Evolutionary conservation across 37 sponge, comb jelly and placozoan species (phyloP).

Genomic region (Axinella damicornis): DNA sequence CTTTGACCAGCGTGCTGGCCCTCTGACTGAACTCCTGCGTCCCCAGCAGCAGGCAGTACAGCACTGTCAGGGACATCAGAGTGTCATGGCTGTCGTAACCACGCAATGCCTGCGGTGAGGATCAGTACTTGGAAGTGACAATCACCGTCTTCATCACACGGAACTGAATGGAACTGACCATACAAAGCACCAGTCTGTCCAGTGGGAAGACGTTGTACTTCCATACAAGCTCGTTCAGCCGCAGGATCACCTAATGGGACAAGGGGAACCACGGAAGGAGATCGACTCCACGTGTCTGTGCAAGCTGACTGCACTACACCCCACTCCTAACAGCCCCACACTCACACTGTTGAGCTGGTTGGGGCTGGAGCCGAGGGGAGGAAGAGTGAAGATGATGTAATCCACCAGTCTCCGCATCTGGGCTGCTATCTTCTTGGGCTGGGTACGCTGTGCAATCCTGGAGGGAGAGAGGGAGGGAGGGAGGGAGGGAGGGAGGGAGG

Average conservation of each 20-base stretch:
- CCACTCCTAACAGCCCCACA: background rate
- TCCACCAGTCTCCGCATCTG: constrained; percentile 48
- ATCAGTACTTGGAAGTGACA: background rate
- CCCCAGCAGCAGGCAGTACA: constrained; percentile 56
- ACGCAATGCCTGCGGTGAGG: constrained; percentile 27
- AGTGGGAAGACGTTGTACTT: constrained; percentile 77
- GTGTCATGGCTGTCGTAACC: constrained; percentile 57
- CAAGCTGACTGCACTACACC: background rate
- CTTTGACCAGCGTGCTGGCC: constrained; percentile 54
- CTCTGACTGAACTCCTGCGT: constrained; percentile 53
- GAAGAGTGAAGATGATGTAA: constrained; percentile 60
- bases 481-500: background rate
- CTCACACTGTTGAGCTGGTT: constrained; percentile 37
- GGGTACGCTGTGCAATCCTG: constrained; percentile 34
- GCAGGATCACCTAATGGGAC: constrained; percentile 29
- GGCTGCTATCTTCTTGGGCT: constrained; percentile 65
- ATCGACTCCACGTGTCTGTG: background rate
- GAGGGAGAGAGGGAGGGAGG: background rate
- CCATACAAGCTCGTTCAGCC: constrained; percentile 83
- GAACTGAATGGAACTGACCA: too few relatives aligned
- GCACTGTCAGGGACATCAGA: constrained; percentile 49
- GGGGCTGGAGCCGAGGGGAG: constrained; percentile 13
- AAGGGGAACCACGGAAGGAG: background rate
- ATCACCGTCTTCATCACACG: too few relatives aligned
- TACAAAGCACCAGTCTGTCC: constrained; percentile 80